Evolutionary conservation across 2,888 invertebrate genomes (phyloP), one percentile per base, ranked within the genome.

Genomic region (Lathronympha strigana): DNA sequence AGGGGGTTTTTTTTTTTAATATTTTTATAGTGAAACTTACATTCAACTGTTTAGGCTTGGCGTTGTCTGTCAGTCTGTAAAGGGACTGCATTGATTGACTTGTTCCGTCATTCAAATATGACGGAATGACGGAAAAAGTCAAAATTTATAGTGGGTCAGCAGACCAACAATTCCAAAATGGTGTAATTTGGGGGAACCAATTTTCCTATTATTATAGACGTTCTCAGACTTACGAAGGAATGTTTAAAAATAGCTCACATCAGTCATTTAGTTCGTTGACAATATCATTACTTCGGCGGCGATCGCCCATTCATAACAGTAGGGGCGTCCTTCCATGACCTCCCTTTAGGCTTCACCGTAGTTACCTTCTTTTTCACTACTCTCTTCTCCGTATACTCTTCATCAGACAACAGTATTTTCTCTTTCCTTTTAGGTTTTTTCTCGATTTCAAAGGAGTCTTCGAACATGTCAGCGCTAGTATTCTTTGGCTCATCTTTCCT

Each of bases 381-480:
- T 60, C 78, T 84, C 68, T 84, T 89, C 0, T 88, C 84, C 0
- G 78, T 81, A 3, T 87, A 77, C 47, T 87, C 84, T 61, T 89
- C 81, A 33, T 86, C 77, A 0, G 89, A 79, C 1, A 88, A 64
- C 61, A 92, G 72, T 63, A 81, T 86, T 40, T 81, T 84, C 67
- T 76, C 88, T 63, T 81, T 86, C 49, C 82, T 84, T 67, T 76
- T 88, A 1, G 86, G 82, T 63, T 83, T 90, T 33, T 83, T 84
- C 54, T 87, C 83, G 3, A 86, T 78, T 1, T 74, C 80, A 38
- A 86, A 86, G 0, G 92, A 90, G 68, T 92, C 92, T 0, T 92
- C 92, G 43, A 92, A 92, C 3, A 92, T 86, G 61, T 92, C 92
- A 0, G 78, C 82, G 55, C 92, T 92, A 0, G 88, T 83, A 66